Conservation (phyloP, 2,113 vertebrate species). For the Setophaga kirtlandii region DNA sequence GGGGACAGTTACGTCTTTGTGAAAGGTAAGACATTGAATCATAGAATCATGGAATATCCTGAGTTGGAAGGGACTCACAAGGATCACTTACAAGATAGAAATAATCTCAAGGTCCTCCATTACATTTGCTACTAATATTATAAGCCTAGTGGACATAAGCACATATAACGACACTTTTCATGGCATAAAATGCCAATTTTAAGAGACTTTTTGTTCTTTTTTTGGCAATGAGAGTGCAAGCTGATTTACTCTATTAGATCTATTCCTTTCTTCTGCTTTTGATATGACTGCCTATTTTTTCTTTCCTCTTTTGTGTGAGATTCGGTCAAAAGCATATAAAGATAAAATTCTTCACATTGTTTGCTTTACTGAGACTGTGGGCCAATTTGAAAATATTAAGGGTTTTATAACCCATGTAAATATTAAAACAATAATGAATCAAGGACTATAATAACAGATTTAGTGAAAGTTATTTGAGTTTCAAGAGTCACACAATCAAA, state of each 20-base stretch:
- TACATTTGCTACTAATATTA: too few relatives aligned
- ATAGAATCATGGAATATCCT: too few relatives aligned
- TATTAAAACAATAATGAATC: constrained; percentile 16
- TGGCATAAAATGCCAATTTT: background rate
- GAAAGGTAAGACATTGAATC: too few relatives aligned
- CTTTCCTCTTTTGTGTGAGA: background rate
- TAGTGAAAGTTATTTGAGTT: background rate
- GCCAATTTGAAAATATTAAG: background rate
- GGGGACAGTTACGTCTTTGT: too few relatives aligned
- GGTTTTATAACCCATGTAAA: background rate
- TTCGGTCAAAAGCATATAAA: background rate
- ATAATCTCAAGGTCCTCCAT: too few relatives aligned
- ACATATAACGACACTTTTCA: too few relatives aligned
- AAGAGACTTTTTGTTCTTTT: background rate
- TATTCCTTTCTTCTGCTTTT: background rate
- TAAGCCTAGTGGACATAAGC: too few relatives aligned
- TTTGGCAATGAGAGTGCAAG: background rate
- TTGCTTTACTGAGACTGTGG: background rate
- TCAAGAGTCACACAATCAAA: background rate
- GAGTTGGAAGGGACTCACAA: too few relatives aligned
- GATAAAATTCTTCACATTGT: background rate
- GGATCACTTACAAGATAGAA: too few relatives aligned
- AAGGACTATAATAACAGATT: background rate
- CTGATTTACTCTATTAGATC: background rate
- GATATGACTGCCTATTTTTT: background rate